These are phyloP conservation scores for Patella pellucida DNA, from an alignment of 2,888 invertebrate species.

Conservation along the genomic window DNA sequence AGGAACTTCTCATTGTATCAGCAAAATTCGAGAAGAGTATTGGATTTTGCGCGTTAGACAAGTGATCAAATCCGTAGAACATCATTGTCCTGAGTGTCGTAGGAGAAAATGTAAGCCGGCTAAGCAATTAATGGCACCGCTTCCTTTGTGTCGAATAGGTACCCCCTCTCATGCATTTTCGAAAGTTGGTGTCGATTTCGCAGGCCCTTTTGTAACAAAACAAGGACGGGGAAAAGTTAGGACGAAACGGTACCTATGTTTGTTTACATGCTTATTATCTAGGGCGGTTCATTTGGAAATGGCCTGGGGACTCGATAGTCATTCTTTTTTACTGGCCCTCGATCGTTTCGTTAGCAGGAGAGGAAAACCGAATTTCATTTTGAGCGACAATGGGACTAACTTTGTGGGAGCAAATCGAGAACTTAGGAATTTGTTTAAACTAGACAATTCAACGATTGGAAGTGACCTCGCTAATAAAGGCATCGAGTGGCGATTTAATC, in stretches of 20 bases:
- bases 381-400: conserved; percentile 23
- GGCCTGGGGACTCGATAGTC: conserved; percentile 6
- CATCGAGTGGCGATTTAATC: conserved; percentile 36
- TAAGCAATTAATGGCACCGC: background rate
- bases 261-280: conserved; percentile 27
- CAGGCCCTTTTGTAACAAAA: conserved; percentile 26
- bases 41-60: conserved; percentile 30
- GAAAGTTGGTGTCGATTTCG: conserved; percentile 25
- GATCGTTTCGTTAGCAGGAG: conserved; percentile 16
- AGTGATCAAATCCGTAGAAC: conserved; percentile 22
- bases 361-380: conserved; percentile 18
- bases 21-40: conserved; percentile 18
- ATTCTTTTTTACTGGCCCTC: conserved; percentile 18
- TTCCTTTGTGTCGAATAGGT: no score
- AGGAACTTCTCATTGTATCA: conserved; percentile 29
- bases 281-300: conserved; percentile 27
- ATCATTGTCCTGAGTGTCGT: conserved; percentile 1
- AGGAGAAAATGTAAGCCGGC: background rate
- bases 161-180: conserved; percentile 6
- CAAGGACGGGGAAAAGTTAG: conserved; percentile 26
- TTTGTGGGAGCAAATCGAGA: conserved; percentile 23
- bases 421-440: conserved; percentile 17
- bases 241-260: conserved; percentile 34
- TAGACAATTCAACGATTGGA: conserved; percentile 25
- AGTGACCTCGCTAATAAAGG: conserved; percentile 17